These are phyloP conservation scores for Rotaria socialis DNA, from an alignment of 2,888 invertebrate species.

Conservation along the genomic window DNA sequence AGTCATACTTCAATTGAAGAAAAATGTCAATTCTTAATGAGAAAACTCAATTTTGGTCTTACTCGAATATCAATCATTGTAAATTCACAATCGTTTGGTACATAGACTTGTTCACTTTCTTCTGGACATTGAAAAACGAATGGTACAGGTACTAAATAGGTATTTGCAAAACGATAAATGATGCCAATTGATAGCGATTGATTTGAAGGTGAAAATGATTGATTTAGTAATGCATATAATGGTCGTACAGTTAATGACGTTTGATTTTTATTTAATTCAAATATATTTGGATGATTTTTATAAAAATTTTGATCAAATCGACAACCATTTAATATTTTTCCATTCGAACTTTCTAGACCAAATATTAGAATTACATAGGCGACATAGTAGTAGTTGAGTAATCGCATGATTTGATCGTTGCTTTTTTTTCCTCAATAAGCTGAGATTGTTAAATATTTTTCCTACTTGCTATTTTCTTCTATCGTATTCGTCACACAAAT, in stretches of 20 bases:
- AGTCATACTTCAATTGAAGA: no score
- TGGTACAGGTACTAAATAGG: conserved; percentile 24
- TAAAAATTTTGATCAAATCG: background rate
- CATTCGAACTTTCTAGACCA: background rate
- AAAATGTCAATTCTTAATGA: no score
- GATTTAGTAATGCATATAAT: conserved; percentile 11
- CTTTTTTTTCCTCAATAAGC: background rate
- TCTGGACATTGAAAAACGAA: background rate
- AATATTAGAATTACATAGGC: background rate
- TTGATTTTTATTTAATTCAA: background rate
- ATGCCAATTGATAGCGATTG: background rate
- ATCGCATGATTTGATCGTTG: background rate
- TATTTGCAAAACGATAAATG: background rate
- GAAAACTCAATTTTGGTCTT: background rate
- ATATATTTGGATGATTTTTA: background rate
- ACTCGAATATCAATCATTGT: background rate
- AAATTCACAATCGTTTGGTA: conserved; percentile 17
- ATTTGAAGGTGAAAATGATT: background rate
- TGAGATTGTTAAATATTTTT: background rate
- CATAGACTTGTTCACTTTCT: background rate
- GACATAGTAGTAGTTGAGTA: background rate
- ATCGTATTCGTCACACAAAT: background rate
- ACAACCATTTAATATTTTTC: background rate
- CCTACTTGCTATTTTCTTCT: background rate
- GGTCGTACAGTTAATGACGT: background rate